phyloP scores from a whole-genome alignment of 2,113 vertebrate species.

The Xiphophorus hellerii region DNA sequence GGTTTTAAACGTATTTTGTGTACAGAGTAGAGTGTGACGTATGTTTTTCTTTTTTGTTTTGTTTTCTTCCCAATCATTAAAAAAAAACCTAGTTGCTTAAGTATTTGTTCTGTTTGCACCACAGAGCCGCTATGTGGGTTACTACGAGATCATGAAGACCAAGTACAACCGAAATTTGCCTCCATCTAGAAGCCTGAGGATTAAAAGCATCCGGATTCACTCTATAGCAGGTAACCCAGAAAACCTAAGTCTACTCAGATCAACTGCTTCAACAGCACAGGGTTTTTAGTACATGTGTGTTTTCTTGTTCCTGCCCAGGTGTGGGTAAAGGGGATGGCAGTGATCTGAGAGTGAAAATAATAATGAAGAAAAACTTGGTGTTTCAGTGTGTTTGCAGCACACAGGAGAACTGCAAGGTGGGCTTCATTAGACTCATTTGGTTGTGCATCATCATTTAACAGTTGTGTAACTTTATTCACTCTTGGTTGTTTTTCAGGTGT shows the following conservation, averaged over 20 bases:
- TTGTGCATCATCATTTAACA: neutral
- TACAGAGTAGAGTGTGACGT: too few species aligned
- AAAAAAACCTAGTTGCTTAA: neutral
- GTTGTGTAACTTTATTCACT: neutral
- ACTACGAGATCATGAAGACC: constrained; percentile 91
- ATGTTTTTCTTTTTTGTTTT: too few species aligned
- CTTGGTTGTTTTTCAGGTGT: constrained; percentile 76
- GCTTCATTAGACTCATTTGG: constrained; percentile 15
- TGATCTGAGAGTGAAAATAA: constrained; percentile 88
- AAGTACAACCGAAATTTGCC: constrained; percentile 86
- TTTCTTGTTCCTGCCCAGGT: constrained; percentile 72
- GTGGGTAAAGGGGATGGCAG: constrained; percentile 88
- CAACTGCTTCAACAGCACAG: neutral
- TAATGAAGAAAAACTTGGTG: constrained; percentile 79
- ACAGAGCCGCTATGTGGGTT: constrained; percentile 93
- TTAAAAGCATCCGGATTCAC: constrained; percentile 87
- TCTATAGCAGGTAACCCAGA: constrained; percentile 85
- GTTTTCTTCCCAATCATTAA: neutral
- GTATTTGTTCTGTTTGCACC: constrained; percentile 1
- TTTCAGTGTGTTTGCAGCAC: constrained; percentile 85
- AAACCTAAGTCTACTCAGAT: neutral
- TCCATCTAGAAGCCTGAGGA: constrained; percentile 80
- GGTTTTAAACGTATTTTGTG: neutral
- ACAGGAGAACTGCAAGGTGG: constrained; percentile 87
- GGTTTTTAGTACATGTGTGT: neutral